Base-by-base conservation (phyloP, 2,888 invertebrate species). In the Brachypalpus laphriformis region DNA sequence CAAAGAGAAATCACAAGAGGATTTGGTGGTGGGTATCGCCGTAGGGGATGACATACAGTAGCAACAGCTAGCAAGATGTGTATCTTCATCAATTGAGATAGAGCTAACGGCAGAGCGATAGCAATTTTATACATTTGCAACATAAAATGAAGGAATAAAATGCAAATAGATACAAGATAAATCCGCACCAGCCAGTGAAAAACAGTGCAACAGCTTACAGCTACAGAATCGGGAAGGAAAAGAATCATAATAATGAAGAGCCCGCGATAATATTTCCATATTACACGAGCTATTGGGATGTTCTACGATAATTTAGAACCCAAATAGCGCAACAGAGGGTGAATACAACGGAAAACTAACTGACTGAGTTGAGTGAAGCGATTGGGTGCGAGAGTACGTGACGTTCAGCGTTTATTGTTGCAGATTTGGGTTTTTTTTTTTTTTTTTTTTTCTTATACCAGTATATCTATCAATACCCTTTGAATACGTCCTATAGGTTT, bases 231-330 rank as follows among this genome's bases (percentile, higher is more conserved):
- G 45, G 31, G 31, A 54, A 8, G 31, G 16, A 54, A 18, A 28
- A 49, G 37, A 14, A 76, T 51, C 34, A 54, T 42, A 68, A 25
- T 54, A 61, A 77, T 34, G 68, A 45, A 68, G 45, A 34, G 14
- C 34, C 49, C 42, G 77, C 28, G 40, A 70, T 77, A 70, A 61
- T 70, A 70, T 77, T 77, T 77, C 20, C 77, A 54, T 70, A 77
- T 68, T 59, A 54, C 51, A 77, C 42, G 16, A 70, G 70, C 25
- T 9, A 59, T 56, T 37, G 34, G 45, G 34, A 25, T 59, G 66
- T 63, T 63, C 61, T 34, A 25, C 25, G 8, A 56, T 16, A 51
- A 61, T 34, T 18, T 1, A 51, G n/a, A 14, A 3, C 11, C 8
- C 28, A 6, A 31, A 49, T 34, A 11, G 9, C 9, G 3, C 9